Percentiles rank a stretch among this genome's conserved stretches.
These are phyloP conservation scores for Enteromius argenteus DNA, from an alignment of 2,797 vertebrate genomes.

Conservation along the genomic window DNA sequence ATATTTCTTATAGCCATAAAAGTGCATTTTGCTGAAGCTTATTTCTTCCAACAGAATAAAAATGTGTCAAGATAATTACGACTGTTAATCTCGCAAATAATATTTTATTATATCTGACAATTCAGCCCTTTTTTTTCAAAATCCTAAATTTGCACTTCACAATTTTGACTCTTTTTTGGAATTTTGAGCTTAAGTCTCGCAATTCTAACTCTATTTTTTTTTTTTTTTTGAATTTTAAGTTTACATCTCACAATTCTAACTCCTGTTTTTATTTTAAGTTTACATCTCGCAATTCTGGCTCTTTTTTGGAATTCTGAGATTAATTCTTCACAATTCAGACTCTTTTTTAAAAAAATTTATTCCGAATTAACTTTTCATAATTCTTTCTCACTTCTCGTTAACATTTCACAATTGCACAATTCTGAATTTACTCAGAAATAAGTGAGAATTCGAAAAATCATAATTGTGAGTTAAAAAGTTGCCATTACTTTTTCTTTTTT, in stretches of 20 bases:
- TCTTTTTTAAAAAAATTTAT: no score
- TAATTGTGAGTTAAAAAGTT: not conserved
- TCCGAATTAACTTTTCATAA: no score
- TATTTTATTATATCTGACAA: not conserved
- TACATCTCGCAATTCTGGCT: not conserved
- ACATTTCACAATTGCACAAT: not conserved
- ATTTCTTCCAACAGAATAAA: not conserved
- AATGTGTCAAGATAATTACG: not conserved
- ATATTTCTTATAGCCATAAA: not conserved
- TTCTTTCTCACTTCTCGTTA: not conserved
- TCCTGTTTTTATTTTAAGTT: not conserved
- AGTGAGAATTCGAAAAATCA: not conserved
- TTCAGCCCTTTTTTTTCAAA: not conserved
- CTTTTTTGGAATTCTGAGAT: no score
- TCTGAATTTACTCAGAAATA: not conserved
- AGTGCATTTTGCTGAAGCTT: not conserved
- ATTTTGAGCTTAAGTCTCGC: not conserved
- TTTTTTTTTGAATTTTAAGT: not conserved
- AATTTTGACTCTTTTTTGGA: not conserved
- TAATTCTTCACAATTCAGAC: no score
- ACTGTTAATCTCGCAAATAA: not conserved
- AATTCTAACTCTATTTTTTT: not conserved
- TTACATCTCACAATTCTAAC: not conserved
- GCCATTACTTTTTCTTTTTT: not conserved
- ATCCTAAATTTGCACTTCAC: not conserved